phyloP scores from a whole-genome alignment of 1,140 invertebrate species.

The Bicyclus anynana region DNA sequence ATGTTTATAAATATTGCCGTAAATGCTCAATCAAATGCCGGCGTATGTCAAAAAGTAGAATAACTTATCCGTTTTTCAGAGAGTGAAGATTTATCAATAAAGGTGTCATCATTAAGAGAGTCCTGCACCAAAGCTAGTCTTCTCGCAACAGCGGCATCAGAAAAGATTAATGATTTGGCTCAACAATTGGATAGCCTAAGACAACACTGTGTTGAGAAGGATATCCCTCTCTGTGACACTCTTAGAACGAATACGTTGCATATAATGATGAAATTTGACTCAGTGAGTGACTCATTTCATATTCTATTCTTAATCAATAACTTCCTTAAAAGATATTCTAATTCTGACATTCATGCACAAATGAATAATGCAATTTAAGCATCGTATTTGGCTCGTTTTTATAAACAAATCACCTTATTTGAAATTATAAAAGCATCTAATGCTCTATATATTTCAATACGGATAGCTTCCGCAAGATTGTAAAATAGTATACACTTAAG shows the following conservation, averaged over 20 bases:
- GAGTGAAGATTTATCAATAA: slow-evolving; percentile 73
- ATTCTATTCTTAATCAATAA: background rate
- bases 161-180: slow-evolving; percentile 74
- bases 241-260: slow-evolving; percentile 80
- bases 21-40: too few species aligned
- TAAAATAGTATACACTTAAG: too few species aligned
- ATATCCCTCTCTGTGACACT: slow-evolving; percentile 81
- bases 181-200: slow-evolving; percentile 78
- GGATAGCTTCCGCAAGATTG: background rate
- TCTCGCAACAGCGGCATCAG: slow-evolving; percentile 57
- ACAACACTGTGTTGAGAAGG: slow-evolving; percentile 78
- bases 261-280: slow-evolving; percentile 69
- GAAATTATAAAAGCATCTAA: too few species aligned
- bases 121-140: slow-evolving; percentile 60
- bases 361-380: too few species aligned
- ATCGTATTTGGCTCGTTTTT: too few species aligned
- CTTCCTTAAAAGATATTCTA: too few species aligned
- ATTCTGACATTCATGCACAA: too few species aligned
- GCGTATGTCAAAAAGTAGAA: too few species aligned
- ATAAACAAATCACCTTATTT: too few species aligned
- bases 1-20: too few species aligned
- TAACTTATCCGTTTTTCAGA: slow-evolving; percentile 45
- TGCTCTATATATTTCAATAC: background rate
- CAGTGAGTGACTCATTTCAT: slow-evolving; percentile 39
- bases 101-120: slow-evolving; percentile 76